Base-by-base conservation (phyloP, 2,888 invertebrate species). In the Drosophila aldrichi region DNA sequence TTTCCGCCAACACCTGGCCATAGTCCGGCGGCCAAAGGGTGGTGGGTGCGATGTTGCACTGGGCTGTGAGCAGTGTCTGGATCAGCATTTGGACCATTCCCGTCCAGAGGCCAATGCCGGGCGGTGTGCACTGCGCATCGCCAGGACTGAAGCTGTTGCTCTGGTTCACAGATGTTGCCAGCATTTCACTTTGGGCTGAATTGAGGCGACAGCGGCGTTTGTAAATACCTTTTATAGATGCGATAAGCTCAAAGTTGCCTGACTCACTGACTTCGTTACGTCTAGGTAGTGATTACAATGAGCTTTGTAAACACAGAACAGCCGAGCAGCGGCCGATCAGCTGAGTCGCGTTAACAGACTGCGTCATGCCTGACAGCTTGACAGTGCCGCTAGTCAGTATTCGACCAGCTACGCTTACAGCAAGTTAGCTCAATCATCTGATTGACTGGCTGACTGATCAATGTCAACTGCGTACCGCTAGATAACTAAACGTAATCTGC, bases 1-100 rank as follows among this genome's bases (percentile, higher is more conserved):
- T 20, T 22, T 87, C 41, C 0, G 79, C 79, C 0, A 55, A n/a
- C 41, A 10, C 18, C 10, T 83, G 82, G 3, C 88, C 88, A 63
- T 91, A 91, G 61, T 95, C 95, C 12, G 87, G 82, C 0, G 95
- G 95, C 94, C 95, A 95, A 3, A 93, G 67, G 1, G 93, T 93
- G 52, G 93, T 92, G 0, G 93, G 93, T 0, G 93, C 93, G 12
- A 95, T 80, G 0, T 93, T 92, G 77, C 96, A 95, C 78, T 95
- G 95, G 0, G 95, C 94, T 0, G 94, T 91, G 14, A 95, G 82
- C 32, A 96, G 89, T 0, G 94, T 93, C 76, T 95, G 95, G 34
- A 96, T 81, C 0, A 95, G 91, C 2, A 94, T 93, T 1, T 93
- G 87, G 65, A 96, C 95, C 61, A 95, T 51, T 90, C 82, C 93